Conservation (phyloP, 1,140 invertebrate genomes). For the Diachasma alloeum region DNA sequence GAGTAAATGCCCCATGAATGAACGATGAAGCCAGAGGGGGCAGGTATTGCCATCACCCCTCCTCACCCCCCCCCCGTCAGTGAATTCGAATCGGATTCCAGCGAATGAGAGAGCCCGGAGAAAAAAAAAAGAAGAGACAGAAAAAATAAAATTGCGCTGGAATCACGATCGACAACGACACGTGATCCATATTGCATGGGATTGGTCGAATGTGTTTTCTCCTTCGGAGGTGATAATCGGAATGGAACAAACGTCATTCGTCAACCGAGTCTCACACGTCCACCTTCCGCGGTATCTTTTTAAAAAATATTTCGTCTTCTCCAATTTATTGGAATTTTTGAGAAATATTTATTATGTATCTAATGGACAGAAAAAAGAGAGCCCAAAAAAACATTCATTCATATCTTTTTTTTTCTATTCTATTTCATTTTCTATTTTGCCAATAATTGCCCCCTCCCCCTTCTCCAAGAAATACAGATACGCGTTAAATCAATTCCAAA, state of each 20-base stretch:
- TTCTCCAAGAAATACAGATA: too few relatives aligned
- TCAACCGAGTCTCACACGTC: neutral
- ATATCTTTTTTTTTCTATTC: too few relatives aligned
- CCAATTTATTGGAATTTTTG: too few relatives aligned
- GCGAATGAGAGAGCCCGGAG: neutral
- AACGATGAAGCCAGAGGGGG: conserved; percentile 58
- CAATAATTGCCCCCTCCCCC: too few relatives aligned
- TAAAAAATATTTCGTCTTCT: too few relatives aligned
- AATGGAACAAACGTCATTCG: conserved; percentile 19
- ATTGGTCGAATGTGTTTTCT: neutral
- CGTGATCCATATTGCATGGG: conserved; percentile 52
- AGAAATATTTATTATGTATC: too few relatives aligned
- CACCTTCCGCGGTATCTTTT: too few relatives aligned
- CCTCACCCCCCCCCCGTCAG: neutral
- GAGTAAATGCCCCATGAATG: conserved; percentile 66
- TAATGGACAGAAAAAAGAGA: too few relatives aligned
- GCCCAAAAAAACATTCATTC: too few relatives aligned
- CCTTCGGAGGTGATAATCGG: conserved; percentile 14
- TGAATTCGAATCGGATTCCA: conserved; percentile 56
- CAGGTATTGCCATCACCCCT: neutral
- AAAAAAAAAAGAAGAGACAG: neutral
- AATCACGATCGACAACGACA: conserved; percentile 50
- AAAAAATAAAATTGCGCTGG: conserved; percentile 31
- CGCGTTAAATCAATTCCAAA: too few relatives aligned
- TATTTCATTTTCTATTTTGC: too few relatives aligned